Percentiles rank a stretch among this genome's conserved stretches.
phyloP scores from a whole-genome alignment of 2,113 vertebrate genomes.

The Oxygymnocypris stewartii region DNA sequence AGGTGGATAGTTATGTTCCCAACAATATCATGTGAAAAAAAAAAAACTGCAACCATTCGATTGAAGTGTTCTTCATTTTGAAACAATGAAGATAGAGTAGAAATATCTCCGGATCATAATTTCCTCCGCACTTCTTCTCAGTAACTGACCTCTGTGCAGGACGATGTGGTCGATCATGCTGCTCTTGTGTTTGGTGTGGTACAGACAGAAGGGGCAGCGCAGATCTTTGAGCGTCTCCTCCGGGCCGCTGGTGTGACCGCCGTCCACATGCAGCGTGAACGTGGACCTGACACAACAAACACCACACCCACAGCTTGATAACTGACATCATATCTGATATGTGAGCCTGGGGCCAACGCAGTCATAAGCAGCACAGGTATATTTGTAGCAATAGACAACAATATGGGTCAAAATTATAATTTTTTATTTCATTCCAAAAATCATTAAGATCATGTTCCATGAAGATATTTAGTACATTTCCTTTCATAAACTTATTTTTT shows the following conservation, averaged over 20 bases:
- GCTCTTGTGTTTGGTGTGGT: conserved; percentile 97
- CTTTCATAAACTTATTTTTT: too few relatives aligned
- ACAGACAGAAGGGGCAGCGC: conserved; percentile 96
- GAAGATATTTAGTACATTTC: too few relatives aligned
- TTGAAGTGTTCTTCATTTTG: too few relatives aligned
- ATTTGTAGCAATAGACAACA: too few relatives aligned
- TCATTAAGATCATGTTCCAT: too few relatives aligned
- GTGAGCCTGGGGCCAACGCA: too few relatives aligned
- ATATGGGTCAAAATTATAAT: too few relatives aligned
- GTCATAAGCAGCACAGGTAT: too few relatives aligned
- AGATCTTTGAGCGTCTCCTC: conserved; percentile 92
- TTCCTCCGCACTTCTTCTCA: not conserved
- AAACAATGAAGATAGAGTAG: not conserved
- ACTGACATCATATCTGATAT: too few relatives aligned
- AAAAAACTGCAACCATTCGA: not conserved
- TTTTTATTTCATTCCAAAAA: too few relatives aligned
- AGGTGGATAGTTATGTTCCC: not conserved
- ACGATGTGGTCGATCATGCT: conserved; percentile 99
- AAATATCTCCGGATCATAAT: too few relatives aligned
- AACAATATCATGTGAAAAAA: not conserved
- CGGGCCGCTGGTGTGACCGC: conserved; percentile 82
- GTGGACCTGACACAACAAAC: conserved; percentile 79
- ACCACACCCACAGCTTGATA: not conserved
- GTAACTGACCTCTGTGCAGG: conserved; percentile 88
- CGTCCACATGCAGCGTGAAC: conserved; percentile 95